Evolutionary conservation across 2,797 vertebrate genomes (phyloP).

Genomic region (Periparus ater): DNA sequence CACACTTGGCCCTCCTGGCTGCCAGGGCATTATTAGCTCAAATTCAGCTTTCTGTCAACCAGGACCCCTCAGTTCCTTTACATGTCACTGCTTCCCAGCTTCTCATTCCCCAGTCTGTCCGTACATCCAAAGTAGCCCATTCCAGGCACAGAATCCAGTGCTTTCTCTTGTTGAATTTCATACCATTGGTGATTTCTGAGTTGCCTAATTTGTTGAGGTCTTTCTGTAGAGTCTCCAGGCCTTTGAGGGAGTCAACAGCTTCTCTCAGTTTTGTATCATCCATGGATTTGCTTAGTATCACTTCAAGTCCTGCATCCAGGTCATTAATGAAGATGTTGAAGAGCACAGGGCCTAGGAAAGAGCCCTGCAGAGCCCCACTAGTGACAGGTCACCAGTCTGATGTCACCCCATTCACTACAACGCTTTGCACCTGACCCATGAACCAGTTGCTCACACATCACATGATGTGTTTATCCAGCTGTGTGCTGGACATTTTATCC

Average conservation of each 20-base stretch:
- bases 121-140: not conserved
- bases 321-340: not conserved
- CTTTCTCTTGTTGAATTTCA: not conserved
- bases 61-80: not conserved
- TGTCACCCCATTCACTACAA: not conserved
- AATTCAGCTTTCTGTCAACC: not conserved
- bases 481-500: not conserved
- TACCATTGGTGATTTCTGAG: not conserved
- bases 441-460: not conserved
- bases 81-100: not conserved
- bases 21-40: not conserved
- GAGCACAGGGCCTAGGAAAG: not conserved
- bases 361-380: too few species aligned
- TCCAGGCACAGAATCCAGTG: not conserved
- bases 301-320: not conserved
- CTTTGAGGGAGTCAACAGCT: not conserved
- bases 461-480: not conserved
- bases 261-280: not conserved
- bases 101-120: not conserved
- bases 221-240: not conserved
- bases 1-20: rapidly evolving
- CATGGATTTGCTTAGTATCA: rapidly evolving
- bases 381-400: not conserved
- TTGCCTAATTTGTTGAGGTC: not conserved
- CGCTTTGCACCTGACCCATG: not conserved